Evolutionary conservation across 2,888 invertebrate genomes (phyloP), one percentile per base, ranked within the genome.

Genomic region (Coenonympha glycerion): DNA sequence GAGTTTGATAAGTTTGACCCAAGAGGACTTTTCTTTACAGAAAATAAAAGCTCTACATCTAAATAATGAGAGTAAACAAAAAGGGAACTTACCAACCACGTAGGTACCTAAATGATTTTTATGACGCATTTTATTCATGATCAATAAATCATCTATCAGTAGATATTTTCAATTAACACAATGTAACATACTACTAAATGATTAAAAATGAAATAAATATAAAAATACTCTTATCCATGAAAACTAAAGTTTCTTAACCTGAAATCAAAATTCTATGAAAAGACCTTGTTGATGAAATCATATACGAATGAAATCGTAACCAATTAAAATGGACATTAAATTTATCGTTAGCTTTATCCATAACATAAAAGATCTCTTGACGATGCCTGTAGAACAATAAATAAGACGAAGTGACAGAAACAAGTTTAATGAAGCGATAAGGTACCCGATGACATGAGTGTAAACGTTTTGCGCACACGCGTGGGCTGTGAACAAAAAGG

Each of bases 361-460:
- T 9, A 18, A 40, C 18, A 41, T 41, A 28, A 41, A 28, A 28
- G 18, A n/a, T 19, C 11, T 41, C 18, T 18, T 11, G 41, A 28
- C 11, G 41, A 19, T 22, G 28, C n/a, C 6, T 13, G 9, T 39
- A 24, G 24, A 15, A 40, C 18, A 26, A 18, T 28, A 41, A 41
- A 48, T 24, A 26, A 26, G 33, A 34, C 21, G n/a, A 26, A 42
- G 18, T 48, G 41, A 41, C 26, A 34, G 26, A 34, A 42, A 42
- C 34, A 4, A 36, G 34, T 26, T 34, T 65, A 64, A 69, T 69
- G 66, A 65, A 49, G 57, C 52, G 54, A 62, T 65, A 68, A 68
- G 60, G 57, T 59, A 57, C 62, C 58, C 57, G 57, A 56, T 65
- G 68, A 69, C 67, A 64, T n/a, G 18, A 37, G 57, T 24, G 49